These are phyloP conservation scores for Phallusia fumigata DNA, from an alignment of 23 tunicate genomes.

Conservation along the genomic window DNA sequence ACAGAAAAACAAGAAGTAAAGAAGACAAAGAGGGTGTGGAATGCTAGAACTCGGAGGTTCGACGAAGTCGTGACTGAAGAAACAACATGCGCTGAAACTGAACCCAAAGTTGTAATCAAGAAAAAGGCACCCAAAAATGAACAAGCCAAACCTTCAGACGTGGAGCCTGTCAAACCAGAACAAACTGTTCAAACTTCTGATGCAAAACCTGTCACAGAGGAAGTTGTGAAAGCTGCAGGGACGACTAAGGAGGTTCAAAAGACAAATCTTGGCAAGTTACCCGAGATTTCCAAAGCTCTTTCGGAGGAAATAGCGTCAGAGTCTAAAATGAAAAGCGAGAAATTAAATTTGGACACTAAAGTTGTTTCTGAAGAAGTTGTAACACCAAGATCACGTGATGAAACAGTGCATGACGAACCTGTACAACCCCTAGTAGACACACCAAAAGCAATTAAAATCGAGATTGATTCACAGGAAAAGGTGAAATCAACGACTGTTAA, in stretches of 20 bases:
- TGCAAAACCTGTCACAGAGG: neutral
- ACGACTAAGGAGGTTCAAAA: neutral
- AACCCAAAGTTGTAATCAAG: neutral
- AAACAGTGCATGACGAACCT: too few species aligned
- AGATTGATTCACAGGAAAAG: neutral
- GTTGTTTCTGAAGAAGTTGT: neutral
- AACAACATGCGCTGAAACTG: neutral
- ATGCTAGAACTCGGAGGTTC: constrained; percentile 47
- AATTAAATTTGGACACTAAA: neutral
- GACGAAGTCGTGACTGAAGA: constrained; percentile 12
- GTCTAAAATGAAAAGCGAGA: neutral
- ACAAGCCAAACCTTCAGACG: neutral
- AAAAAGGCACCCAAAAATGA: neutral
- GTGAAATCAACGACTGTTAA: neutral
- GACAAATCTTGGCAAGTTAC: too few species aligned
- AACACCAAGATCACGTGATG: neutral
- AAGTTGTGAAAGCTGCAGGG: neutral
- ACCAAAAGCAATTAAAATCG: neutral
- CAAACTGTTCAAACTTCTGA: too few species aligned
- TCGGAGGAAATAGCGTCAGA: neutral
- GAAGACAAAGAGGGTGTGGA: constrained; percentile 50
- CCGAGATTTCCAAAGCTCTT: too few species aligned
- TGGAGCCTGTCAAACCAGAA: neutral
- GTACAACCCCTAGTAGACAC: too few species aligned
- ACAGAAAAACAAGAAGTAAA: constrained; percentile 5